These are phyloP conservation scores for Propsilocerus akamusi DNA, from an alignment of 1,140 invertebrate species.

Conservation along the genomic window DNA sequence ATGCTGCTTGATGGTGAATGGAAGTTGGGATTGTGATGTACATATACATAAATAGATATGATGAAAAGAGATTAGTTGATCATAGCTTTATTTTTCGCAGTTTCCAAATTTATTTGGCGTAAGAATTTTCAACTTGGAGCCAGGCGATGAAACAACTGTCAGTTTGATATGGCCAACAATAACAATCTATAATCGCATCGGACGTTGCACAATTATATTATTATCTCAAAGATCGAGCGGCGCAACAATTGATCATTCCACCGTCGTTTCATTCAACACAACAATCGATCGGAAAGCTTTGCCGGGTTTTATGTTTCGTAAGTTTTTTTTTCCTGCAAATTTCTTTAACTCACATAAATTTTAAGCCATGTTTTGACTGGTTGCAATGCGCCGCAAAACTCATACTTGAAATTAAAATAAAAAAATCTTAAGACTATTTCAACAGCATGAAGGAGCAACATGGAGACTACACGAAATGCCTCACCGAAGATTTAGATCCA, in stretches of 20 bases:
- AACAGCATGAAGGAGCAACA: background rate
- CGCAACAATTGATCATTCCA: conserved; percentile 9
- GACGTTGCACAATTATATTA: conserved; percentile 15
- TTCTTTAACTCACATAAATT: conserved; percentile 8
- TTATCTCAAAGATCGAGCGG: conserved; percentile 9
- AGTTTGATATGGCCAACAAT: conserved; percentile 19
- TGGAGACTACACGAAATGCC: conserved; percentile 10
- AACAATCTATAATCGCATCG: conserved; percentile 19
- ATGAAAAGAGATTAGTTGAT: background rate
- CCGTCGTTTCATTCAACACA: conserved; percentile 17
- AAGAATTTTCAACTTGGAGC: conserved; percentile 13
- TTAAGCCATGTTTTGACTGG: background rate
- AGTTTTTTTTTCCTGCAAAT: background rate
- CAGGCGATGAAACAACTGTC: conserved; percentile 13
- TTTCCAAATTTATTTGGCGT: conserved; percentile 14
- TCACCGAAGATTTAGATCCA: conserved; percentile 18
- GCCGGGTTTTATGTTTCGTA: conserved; percentile 9
- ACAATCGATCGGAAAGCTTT: conserved; percentile 13
- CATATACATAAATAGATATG: background rate
- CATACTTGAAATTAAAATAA: too few relatives aligned
- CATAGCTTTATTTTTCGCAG: background rate
- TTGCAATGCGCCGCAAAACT: too few relatives aligned
- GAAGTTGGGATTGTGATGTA: background rate
- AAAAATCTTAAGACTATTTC: background rate
- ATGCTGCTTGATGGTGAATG: background rate